These are phyloP conservation scores for Lycia hirtaria DNA, from an alignment of 2,888 invertebrate species.

Conservation along the genomic window DNA sequence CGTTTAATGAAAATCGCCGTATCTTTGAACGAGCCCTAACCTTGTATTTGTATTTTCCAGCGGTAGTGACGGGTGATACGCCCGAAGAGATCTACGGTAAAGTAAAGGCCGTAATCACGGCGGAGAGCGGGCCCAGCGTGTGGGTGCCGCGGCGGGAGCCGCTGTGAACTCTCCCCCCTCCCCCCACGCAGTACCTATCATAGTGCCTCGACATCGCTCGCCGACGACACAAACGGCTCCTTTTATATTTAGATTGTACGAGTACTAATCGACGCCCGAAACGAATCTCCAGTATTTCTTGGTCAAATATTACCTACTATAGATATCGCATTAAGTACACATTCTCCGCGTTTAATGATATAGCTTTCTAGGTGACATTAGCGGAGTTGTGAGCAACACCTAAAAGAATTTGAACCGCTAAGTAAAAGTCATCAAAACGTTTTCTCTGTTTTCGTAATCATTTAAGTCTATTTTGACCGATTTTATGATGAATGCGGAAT, in stretches of 20 bases:
- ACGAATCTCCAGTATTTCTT: slow-evolving; percentile 40
- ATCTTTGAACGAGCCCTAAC: background rate
- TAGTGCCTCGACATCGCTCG: slow-evolving; percentile 61
- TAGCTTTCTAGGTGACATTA: too few species aligned
- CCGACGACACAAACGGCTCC: slow-evolving; percentile 42
- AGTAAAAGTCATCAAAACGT: too few species aligned
- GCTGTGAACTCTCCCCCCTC: slow-evolving; percentile 89
- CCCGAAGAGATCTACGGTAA: slow-evolving; percentile 98
- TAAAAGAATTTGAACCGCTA: too few species aligned
- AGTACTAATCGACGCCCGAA: slow-evolving; percentile 10
- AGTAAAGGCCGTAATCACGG: slow-evolving; percentile 97
- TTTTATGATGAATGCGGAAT: too few species aligned
- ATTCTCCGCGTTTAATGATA: too few species aligned
- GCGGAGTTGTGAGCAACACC: too few species aligned
- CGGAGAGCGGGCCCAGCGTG: slow-evolving; percentile 97
- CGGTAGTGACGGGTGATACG: slow-evolving; percentile 98
- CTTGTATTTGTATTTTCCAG: slow-evolving; percentile 75
- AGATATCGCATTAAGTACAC: too few species aligned
- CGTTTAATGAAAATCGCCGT: background rate
- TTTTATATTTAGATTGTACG: slow-evolving; percentile 41
- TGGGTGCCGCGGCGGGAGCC: slow-evolving; percentile 99
- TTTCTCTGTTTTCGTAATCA: too few species aligned
- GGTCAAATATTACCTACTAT: too few species aligned
- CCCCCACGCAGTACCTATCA: slow-evolving; percentile 51
- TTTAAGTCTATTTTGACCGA: too few species aligned